These are phyloP conservation scores for Paralichthys olivaceus DNA, from an alignment of 2,113 vertebrate species.

Conservation along the genomic window DNA sequence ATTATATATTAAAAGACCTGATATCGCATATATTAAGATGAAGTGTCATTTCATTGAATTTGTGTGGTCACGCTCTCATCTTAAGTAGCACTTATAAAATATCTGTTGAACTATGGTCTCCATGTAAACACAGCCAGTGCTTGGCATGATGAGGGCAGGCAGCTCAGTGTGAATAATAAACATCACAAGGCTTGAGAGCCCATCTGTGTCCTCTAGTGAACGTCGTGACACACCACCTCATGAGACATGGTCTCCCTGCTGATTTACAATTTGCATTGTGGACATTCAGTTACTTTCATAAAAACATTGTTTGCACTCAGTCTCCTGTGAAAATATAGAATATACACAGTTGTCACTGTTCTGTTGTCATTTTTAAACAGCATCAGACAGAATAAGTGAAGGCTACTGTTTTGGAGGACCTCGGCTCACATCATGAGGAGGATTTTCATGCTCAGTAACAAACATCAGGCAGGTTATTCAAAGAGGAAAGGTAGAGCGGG, in stretches of 20 bases:
- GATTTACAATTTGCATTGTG: not conserved
- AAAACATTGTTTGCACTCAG: no score
- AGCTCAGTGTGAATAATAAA: constrained; percentile 14
- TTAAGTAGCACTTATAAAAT: not conserved
- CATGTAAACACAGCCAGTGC: not conserved
- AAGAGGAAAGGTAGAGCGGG: constrained; percentile 22
- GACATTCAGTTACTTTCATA: not conserved
- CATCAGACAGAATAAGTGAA: not conserved
- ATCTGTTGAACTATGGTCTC: not conserved
- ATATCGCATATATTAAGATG: no score
- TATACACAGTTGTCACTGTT: no score
- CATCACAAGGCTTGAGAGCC: constrained; percentile 11
- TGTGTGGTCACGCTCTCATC: not conserved
- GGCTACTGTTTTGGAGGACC: not conserved
- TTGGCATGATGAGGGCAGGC: not conserved
- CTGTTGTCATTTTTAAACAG: not conserved
- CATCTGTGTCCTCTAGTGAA: constrained; percentile 22
- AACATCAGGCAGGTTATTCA: not conserved
- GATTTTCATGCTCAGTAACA: not conserved
- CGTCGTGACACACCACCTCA: constrained; percentile 1
- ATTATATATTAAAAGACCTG: no score
- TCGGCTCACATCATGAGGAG: not conserved
- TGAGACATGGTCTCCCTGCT: not conserved
- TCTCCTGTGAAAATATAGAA: not conserved
- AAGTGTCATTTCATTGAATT: not conserved